These are phyloP conservation scores for Silurus lanzhouensis DNA, from an alignment of 2,797 vertebrate genomes.

Conservation along the genomic window DNA sequence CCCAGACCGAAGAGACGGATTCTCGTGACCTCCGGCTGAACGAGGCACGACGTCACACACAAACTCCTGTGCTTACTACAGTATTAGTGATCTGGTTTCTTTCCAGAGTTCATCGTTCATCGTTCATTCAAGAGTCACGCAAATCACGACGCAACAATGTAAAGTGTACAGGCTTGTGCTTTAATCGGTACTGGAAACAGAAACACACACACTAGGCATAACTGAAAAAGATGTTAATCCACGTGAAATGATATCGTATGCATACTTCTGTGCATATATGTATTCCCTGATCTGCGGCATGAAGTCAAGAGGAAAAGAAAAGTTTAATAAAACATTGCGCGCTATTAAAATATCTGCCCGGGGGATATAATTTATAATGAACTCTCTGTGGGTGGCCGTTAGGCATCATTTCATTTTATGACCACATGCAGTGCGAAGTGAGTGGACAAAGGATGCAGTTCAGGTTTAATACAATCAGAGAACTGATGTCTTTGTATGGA, in stretches of 20 bases:
- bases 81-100: neutral
- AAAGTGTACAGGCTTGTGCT: constrained; percentile 46
- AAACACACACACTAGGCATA: neutral
- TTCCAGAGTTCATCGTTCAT: neutral
- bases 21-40: neutral
- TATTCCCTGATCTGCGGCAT: constrained; percentile 30
- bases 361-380: neutral
- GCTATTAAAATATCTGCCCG: neutral
- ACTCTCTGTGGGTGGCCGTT: neutral
- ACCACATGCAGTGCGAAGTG: neutral
- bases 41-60: neutral
- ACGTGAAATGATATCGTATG: neutral
- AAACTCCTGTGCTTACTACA: neutral
- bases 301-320: neutral
- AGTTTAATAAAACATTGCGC: neutral
- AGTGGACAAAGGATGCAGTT: neutral
- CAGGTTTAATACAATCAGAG: neutral
- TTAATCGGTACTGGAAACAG: constrained; percentile 43
- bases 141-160: constrained; percentile 30
- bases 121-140: neutral
- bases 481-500: neutral
- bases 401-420: neutral
- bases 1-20: constrained; percentile 48
- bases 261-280: neutral
- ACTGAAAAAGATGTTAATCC: neutral